Evolutionary conservation across 2,888 invertebrate species (phyloP), one percentile per base, ranked within the genome.

Genomic region (Lycophotia porphyrea): DNA sequence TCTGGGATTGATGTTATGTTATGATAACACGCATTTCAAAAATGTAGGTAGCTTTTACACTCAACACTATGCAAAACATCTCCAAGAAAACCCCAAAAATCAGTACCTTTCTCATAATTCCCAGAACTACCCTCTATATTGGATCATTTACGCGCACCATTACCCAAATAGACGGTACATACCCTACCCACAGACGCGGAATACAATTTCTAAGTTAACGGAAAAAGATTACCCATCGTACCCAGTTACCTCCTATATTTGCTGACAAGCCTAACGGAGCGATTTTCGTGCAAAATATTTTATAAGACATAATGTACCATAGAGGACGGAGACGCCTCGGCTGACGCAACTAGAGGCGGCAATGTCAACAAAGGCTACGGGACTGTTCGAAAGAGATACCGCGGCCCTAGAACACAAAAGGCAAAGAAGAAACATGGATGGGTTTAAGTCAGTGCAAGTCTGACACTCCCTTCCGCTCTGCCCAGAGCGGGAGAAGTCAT

Each of bases 231-330:
- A 47, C 15, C 52, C 9, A 44, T 44, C 36, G 42, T 52, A 63
- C 18, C 34, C 21, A 24, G 13, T 44, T 49, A 58, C 49, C 55
- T 58, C 1, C 0, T n/a, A 52, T n/a, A 58, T 74, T 71, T 70
- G 63, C 80, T 80, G 70, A 80, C 55, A 36, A 42, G 31, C n/a
- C 13, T 24, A 76, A 34, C 21, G 24, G 31, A 67, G 58, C 49
- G 13, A 67, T 44, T 79, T 71, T 42, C n/a, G 27, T 13, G 9
- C 15, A 39, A 63, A 58, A 76, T 69, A 74, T 80, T 74, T 70
- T 70, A 49, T 61, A 34, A 66, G 60, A 34, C 31, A 11, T n/a
- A n/a, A n/a, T 39, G 39, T 8, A 8, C 9, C 63, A 39, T 39
- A 39, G 63, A 63, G 39, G 1, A 1, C 34, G 18, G 39, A 18